Conservation (phyloP, 2,113 vertebrate species). For the Speoplatyrhinus poulsoni region DNA sequence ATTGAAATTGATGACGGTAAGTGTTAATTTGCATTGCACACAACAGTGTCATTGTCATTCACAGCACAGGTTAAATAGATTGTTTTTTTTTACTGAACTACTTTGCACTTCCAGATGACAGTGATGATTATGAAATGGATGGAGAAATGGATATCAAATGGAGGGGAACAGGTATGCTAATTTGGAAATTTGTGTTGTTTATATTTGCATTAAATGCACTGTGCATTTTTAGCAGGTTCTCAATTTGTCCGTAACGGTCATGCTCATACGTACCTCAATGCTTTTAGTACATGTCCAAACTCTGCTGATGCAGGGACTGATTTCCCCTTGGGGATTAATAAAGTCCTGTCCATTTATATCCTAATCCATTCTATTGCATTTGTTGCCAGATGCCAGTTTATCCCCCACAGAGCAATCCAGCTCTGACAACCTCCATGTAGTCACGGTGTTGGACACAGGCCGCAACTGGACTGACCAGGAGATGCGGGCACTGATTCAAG, state of each 20-base stretch:
- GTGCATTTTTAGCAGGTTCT: neutral
- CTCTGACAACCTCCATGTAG: conserved; percentile 75
- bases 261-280: too few species aligned
- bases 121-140: conserved; percentile 60
- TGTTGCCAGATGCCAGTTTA: conserved; percentile 21
- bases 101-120: conserved; percentile 57
- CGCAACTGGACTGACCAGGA: conserved; percentile 89
- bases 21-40: conserved; percentile 2
- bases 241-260: neutral
- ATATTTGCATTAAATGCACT: neutral
- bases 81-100: neutral
- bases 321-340: neutral
- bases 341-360: neutral
- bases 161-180: conserved; percentile 43
- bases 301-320: too few species aligned
- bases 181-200: neutral
- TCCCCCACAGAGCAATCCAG: conserved; percentile 40
- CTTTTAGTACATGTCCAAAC: too few species aligned
- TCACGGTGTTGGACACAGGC: conserved; percentile 80
- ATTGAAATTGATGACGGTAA: conserved; percentile 77
- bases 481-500: conserved; percentile 80
- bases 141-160: conserved; percentile 54
- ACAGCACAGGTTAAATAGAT: neutral
- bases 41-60: neutral
- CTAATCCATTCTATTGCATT: neutral